Conservation (phyloP, 2,888 invertebrate species). For the Idaea biselata region DNA sequence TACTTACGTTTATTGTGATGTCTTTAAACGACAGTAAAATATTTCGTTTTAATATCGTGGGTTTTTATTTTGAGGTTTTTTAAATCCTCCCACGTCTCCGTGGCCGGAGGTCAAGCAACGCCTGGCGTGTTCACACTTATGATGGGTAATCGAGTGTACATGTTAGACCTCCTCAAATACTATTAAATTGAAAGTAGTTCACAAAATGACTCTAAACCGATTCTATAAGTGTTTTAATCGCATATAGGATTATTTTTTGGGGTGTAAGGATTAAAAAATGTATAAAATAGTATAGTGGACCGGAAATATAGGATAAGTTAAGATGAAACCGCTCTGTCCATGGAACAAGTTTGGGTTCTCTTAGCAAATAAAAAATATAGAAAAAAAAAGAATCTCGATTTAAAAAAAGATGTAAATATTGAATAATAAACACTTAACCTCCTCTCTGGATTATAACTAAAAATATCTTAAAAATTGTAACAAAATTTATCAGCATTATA, state of each 20-base stretch:
- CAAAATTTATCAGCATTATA: neutral
- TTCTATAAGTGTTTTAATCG: constrained; percentile 41
- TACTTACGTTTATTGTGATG: too few species aligned
- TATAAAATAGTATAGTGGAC: constrained; percentile 73
- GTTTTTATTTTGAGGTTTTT: too few species aligned
- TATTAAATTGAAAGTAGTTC: neutral
- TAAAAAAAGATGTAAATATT: constrained; percentile 56
- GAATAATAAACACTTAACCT: neutral
- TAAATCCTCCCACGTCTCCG: too few species aligned
- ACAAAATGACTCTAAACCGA: constrained; percentile 17
- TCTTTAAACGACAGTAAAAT: too few species aligned
- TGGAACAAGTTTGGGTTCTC: constrained; percentile 68
- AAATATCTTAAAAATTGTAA: neutral
- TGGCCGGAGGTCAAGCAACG: too few species aligned
- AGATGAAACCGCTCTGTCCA: constrained; percentile 59
- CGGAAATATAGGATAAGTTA: constrained; percentile 44
- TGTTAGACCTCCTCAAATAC: too few species aligned
- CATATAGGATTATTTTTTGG: constrained; percentile 49
- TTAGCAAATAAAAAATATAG: constrained; percentile 45
- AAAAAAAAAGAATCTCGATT: constrained; percentile 57
- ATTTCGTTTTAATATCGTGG: too few species aligned
- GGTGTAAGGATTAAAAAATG: constrained; percentile 72
- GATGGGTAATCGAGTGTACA: too few species aligned
- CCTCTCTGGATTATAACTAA: neutral
- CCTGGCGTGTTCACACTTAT: too few species aligned